These are phyloP conservation scores for Eciton burchellii DNA, from an alignment of 1,140 invertebrate species.

Conservation along the genomic window DNA sequence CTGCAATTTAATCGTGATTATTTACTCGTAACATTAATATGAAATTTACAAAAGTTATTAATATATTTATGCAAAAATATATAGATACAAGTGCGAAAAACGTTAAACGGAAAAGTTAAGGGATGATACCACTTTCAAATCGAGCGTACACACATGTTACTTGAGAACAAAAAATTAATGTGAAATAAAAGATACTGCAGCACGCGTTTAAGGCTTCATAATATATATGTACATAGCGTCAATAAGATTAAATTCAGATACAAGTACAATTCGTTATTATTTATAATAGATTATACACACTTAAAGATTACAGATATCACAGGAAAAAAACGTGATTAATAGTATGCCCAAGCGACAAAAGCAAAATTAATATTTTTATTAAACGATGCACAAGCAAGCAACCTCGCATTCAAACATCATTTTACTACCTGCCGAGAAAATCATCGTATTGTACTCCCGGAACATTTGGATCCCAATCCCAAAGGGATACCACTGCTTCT, in stretches of 20 bases:
- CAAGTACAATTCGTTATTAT: constrained; percentile 7
- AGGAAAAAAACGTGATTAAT: not conserved
- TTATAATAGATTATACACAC: not conserved
- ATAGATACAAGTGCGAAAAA: constrained; percentile 3
- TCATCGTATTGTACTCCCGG: constrained; percentile 93
- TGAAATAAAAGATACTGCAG: constrained; percentile 13
- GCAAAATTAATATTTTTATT: constrained; percentile 17
- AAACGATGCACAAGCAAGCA: not conserved
- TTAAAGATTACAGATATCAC: not conserved
- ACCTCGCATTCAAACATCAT: constrained; percentile 34
- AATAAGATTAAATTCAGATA: constrained; percentile 20
- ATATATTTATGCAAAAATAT: constrained; percentile 11
- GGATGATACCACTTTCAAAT: not conserved
- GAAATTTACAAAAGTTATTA: constrained; percentile 32
- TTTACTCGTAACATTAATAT: constrained; percentile 32
- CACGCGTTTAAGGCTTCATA: constrained; percentile 24
- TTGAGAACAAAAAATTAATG: not conserved
- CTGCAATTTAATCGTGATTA: constrained; percentile 32
- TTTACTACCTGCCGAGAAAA: constrained; percentile 92
- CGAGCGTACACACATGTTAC: constrained; percentile 4
- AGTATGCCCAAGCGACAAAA: constrained; percentile 17
- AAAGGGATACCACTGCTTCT: constrained; percentile 90
- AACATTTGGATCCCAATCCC: constrained; percentile 94
- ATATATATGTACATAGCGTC: constrained; percentile 14
- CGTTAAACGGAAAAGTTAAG: constrained; percentile 6